Conservation (phyloP, 2,797 vertebrate species). For the Liasis olivaceus region DNA sequence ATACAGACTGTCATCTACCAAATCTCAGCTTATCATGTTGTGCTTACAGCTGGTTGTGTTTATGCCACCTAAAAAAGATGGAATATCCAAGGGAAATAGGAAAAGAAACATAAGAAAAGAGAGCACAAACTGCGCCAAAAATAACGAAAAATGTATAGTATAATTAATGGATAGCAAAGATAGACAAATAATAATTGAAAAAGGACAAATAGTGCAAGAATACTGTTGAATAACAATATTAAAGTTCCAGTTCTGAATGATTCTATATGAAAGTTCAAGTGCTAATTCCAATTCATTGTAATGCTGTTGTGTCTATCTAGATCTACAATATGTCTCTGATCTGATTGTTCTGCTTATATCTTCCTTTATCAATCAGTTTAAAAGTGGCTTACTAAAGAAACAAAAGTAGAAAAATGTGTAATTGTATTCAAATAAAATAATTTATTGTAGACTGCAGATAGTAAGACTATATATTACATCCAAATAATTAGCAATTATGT, state of each 20-base stretch:
- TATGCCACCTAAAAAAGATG: not conserved
- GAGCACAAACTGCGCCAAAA: not conserved
- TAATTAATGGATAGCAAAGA: not conserved
- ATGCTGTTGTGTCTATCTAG: not conserved
- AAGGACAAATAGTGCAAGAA: not conserved
- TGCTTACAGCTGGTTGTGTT: not conserved
- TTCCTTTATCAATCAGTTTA: not conserved
- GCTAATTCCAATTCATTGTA: not conserved
- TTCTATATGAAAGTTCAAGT: not conserved
- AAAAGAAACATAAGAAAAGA: not conserved
- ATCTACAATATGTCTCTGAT: not conserved
- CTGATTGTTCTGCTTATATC: not conserved
- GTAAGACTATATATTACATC: not conserved
- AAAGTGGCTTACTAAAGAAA: not conserved
- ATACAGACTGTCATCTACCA: not conserved
- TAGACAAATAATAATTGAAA: not conserved
- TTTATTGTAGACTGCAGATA: not conserved
- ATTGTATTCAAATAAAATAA: not conserved
- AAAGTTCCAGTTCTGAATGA: not conserved
- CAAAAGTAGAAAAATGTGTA: not conserved
- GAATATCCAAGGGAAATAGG: not conserved
- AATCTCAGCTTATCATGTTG: not conserved
- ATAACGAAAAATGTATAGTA: not conserved
- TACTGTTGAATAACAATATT: not conserved
- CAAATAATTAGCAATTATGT: not conserved